Conservation (phyloP, 2,113 vertebrate species). For the Leucopsar rothschildi region DNA sequence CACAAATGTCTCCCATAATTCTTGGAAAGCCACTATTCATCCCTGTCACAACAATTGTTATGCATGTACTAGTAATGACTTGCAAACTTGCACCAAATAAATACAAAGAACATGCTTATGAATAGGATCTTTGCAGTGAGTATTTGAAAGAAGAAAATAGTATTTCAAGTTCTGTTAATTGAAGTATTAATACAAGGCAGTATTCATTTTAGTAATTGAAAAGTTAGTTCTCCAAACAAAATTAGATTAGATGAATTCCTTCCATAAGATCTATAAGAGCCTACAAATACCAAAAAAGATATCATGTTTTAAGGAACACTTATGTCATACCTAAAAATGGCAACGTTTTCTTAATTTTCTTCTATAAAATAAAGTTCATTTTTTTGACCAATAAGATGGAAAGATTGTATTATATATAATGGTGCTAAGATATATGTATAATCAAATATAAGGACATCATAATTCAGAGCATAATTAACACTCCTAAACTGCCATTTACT, state of each 20-base stretch:
- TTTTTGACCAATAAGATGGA: background rate
- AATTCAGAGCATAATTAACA: slow-evolving; percentile 5
- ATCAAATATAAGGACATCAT: background rate
- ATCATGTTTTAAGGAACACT: background rate
- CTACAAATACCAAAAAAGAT: background rate
- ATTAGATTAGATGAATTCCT: background rate
- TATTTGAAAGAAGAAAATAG: background rate
- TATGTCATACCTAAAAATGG: background rate
- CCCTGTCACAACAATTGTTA: background rate
- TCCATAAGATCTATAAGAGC: background rate
- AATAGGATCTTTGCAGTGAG: background rate
- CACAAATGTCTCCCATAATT: background rate
- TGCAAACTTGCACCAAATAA: background rate
- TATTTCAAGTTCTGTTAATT: background rate
- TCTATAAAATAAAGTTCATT: background rate
- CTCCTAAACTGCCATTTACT: slow-evolving; percentile 13
- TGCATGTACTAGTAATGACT: background rate
- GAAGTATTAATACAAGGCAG: background rate
- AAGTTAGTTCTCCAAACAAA: background rate
- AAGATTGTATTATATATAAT: background rate
- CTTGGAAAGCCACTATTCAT: background rate
- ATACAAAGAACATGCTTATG: background rate
- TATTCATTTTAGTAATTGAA: background rate
- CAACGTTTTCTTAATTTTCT: background rate
- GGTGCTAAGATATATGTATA: background rate